Conservation (phyloP, 2,797 vertebrate species). For the Tiaroga cobitis region DNA sequence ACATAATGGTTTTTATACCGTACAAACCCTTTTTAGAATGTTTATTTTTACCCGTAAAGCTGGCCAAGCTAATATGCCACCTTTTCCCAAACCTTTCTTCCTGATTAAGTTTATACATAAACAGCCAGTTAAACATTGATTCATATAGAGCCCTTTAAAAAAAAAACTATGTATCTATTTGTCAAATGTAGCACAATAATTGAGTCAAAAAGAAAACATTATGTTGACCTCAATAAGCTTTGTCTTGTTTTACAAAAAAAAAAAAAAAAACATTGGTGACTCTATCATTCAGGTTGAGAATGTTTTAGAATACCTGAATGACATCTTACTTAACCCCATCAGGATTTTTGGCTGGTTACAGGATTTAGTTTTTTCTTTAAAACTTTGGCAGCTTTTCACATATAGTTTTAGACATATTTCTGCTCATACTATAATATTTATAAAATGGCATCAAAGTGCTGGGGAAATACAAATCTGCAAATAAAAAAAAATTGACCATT, state of each 20-base stretch:
- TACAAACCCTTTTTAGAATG: neutral
- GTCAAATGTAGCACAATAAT: too few relatives aligned
- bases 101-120: neutral
- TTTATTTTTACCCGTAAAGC: neutral
- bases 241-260: constrained; percentile 1
- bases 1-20: too few relatives aligned
- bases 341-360: constrained; percentile 9
- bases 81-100: neutral
- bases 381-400: neutral
- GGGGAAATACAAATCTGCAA: neutral
- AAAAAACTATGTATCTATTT: neutral
- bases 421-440: neutral
- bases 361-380: neutral
- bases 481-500: neutral
- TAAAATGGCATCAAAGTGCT: neutral
- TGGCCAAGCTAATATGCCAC: neutral
- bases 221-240: too few relatives aligned
- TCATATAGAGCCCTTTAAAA: neutral
- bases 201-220: too few relatives aligned
- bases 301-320: neutral
- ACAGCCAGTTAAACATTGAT: neutral
- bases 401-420: neutral
- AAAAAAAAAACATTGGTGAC: too few relatives aligned
- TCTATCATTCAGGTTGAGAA: constrained; percentile 1
- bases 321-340: constrained; percentile 33